A percentile compares a stretch with the other conserved stretches of the same genome.
Evolutionary conservation across 2,797 vertebrate species (phyloP).

Genomic region (Trematocara caparti): DNA sequence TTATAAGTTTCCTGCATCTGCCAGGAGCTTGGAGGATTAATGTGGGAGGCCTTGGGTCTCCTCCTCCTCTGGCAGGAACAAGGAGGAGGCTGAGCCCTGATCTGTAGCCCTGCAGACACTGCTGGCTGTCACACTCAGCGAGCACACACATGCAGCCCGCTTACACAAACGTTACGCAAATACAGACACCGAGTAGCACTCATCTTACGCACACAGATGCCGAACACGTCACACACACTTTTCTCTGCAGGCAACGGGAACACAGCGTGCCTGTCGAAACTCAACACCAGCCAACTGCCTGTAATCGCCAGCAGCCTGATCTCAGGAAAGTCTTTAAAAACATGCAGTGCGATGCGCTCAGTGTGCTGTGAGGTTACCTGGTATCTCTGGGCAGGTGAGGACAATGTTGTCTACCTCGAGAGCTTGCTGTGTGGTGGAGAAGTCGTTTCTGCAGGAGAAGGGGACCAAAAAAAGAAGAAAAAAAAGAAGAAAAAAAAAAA

Average conservation of each 20-base stretch:
- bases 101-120: background rate
- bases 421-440: conserved; percentile 78
- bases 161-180: background rate
- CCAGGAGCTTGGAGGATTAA: conserved; percentile 36
- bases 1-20: background rate
- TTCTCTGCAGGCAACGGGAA: background rate
- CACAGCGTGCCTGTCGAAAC: background rate
- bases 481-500: background rate
- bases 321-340: background rate
- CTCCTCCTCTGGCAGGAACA: background rate
- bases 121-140: background rate
- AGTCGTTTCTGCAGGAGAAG: conserved; percentile 80
- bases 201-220: background rate
- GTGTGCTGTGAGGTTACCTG: conserved; percentile 68
- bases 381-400: conserved; percentile 80
- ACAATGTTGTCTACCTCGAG: conserved; percentile 83
- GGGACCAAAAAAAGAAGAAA: background rate
- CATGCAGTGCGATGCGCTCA: background rate
- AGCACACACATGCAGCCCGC: background rate
- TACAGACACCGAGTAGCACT: background rate
- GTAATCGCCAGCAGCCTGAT: background rate
- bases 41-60: conserved; percentile 12
- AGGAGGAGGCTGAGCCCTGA: background rate
- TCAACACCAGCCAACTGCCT: background rate
- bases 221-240: background rate